Base-by-base conservation (phyloP, 2,888 invertebrate species). In the Cephus nigrinus region DNA sequence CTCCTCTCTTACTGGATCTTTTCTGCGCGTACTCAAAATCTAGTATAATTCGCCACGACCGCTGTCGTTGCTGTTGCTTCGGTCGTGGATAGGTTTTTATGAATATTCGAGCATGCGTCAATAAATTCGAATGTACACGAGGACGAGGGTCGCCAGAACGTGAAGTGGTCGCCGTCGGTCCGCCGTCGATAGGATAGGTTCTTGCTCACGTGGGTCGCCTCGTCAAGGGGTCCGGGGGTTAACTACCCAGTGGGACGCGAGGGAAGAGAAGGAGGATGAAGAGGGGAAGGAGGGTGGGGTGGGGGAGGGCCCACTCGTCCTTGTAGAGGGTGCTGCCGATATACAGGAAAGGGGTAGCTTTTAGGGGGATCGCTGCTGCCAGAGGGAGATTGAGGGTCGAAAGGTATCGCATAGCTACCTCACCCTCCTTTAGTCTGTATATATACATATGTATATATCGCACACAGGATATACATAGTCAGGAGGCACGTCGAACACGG, bases 71-170 rank as follows among this genome's bases (percentile, higher is more conserved):
- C 76, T 40, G 76, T 75, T 74, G 73, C 75, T 75, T 75, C 71
- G 40, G 36, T 72, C 72, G 69, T 68, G 32, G 74, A 55, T 36
- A 69, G 69, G 55, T 87, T 86, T 87, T 88, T 87, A 89, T 88
- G 89, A 89, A 89, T 89, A 89, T 89, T 89, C 89, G 86, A 88
- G 87, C 88, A 90, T 90, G 90, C 90, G 90, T 89, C 90, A 90
- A 90, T 90, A 90, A 90, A 88, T 90, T 88, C 88, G 89, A 91
- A 91, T 91, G 89, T 85, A 88, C 88, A 87, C 85, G 87, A 88
- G 88, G 88, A 86, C 55, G 88, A 88, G 88, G 90, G 89, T 90
- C 90, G 89, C 85, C 85, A 83, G 88, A 55, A 89, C 89, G 88
- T 89, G 88, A 89, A 90, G 90, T 90, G 90, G 90, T 88, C 84